Evolutionary conservation across 2,888 invertebrate genomes (phyloP).

Genomic region (Tiliacea aurago): DNA sequence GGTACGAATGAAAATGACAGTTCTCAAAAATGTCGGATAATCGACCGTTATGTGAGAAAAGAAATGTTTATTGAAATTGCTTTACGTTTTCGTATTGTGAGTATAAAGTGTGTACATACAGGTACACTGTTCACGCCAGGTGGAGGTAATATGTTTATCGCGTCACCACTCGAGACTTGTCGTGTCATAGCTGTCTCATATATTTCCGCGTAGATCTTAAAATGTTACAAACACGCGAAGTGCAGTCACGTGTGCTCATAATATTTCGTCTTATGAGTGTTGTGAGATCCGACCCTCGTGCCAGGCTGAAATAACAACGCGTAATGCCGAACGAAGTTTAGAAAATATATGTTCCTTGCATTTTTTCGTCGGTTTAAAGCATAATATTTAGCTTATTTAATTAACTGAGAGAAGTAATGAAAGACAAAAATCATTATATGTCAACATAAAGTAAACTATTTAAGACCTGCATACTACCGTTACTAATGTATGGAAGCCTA

Average conservation of each 20-base stretch:
- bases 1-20: background rate
- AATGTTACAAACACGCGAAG: constrained; percentile 24
- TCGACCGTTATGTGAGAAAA: background rate
- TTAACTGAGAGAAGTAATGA: too few species aligned
- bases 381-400: background rate
- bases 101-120: background rate
- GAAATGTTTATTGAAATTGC: background rate
- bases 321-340: constrained; percentile 9
- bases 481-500: too few species aligned
- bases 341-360: background rate
- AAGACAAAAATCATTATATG: too few species aligned
- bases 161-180: constrained; percentile 4
- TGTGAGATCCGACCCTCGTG: constrained; percentile 1
- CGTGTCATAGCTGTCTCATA: constrained; percentile 26
- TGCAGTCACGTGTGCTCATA: constrained; percentile 48
- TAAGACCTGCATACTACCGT: too few species aligned
- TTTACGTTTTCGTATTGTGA: background rate
- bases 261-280: constrained; percentile 32
- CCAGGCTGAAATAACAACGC: constrained; percentile 22
- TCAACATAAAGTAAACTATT: too few species aligned
- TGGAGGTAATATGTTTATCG: constrained; percentile 31
- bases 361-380: background rate
- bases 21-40: too few species aligned
- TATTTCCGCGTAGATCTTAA: constrained; percentile 35
- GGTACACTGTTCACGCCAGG: constrained; percentile 2